Base-by-base conservation (phyloP, 2,113 vertebrate species). In the Tinamus guttatus region DNA sequence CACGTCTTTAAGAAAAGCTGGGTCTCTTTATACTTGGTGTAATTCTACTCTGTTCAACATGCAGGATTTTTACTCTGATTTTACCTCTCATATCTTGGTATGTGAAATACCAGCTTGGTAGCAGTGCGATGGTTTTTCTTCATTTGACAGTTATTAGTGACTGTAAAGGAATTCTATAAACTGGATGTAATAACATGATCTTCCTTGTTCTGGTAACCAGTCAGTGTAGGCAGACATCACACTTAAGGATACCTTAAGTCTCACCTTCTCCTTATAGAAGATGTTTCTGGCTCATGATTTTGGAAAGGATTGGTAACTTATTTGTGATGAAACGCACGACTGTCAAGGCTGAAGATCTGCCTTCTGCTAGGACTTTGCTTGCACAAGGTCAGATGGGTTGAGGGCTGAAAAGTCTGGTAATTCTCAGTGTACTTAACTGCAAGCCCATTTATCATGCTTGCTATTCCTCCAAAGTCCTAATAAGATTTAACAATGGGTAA, bases 71-170 rank as follows among this genome's bases (percentile, higher is more conserved):
- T n/a, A 7, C 30, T 68, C 41, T 36, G 80, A 59, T n/a, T 9
- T 58, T 58, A 1, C 8, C 13, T 41, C 13, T 41, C 40, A 41
- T 41, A 41, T 41, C 40, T 41, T 11, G 40, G 36, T 54, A 73
- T 4, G 41, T 70, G n/a, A 77, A 65, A 3, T 8, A 56, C 5
- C 41, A 56, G 32, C 0, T 0, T 68, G 43, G 43, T 27, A 5
- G 30, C 32, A 5, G 27, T 64, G 24, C 15, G 49, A 47, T 8
- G 67, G 17, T 8, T 27, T 64, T 68, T 82, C 7, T 49, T 64
- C 21, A 54, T 41, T 59, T 73, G 58, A 41, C 9, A 43, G 5
- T 12, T 59, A 6, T 56, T 62, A 64, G 9, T 82, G 70, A 75
- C 89, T 22, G 2, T 32, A 65, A 69, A 69, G 6, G 3, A 47